phyloP scores from a whole-genome alignment of 2,888 invertebrate species.

The Synanthedon formicaeformis region DNA sequence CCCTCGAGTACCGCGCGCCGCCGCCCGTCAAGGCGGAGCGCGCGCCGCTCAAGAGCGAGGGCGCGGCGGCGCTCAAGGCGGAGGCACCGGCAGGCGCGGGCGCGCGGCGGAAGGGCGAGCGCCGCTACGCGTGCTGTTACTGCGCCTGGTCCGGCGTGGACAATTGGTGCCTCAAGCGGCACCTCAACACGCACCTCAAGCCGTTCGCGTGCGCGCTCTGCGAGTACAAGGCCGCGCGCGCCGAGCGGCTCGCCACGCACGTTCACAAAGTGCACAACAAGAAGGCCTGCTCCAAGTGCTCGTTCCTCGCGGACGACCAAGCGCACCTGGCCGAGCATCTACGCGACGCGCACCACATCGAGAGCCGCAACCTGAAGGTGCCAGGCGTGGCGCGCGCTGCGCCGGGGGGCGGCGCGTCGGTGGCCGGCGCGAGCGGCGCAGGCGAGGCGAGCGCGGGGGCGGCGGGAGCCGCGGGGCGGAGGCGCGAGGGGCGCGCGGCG shows the following conservation, averaged over 20 bases:
- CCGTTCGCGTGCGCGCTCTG: slow-evolving; percentile 91
- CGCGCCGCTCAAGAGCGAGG: slow-evolving; percentile 44
- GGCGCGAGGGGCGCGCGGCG: slow-evolving; percentile 24
- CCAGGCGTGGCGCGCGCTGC: slow-evolving; percentile 49
- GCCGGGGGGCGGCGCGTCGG: slow-evolving; percentile 21
- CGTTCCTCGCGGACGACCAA: slow-evolving; percentile 87
- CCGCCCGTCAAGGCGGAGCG: slow-evolving; percentile 50
- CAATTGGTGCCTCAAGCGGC: slow-evolving; percentile 93
- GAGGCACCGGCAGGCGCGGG: slow-evolving; percentile 21
- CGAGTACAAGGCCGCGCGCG: slow-evolving; percentile 93
- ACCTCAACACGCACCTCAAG: slow-evolving; percentile 92
- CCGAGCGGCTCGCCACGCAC: slow-evolving; percentile 90
- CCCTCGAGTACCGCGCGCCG: slow-evolving; percentile 11
- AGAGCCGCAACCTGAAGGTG: slow-evolving; percentile 71
- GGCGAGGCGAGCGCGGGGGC: slow-evolving; percentile 27
- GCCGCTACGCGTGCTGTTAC: slow-evolving; percentile 87
- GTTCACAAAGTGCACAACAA: slow-evolving; percentile 93
- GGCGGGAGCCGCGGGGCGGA: slow-evolving; percentile 10
- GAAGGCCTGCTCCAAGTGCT: slow-evolving; percentile 89
- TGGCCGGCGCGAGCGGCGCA: slow-evolving; percentile 18
- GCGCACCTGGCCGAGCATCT: slow-evolving; percentile 83
- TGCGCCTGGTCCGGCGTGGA: slow-evolving; percentile 94
- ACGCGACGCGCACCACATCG: slow-evolving; percentile 77
- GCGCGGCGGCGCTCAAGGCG: slow-evolving; percentile 9
- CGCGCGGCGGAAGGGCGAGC: slow-evolving; percentile 68